A percentile compares a stretch with the other conserved stretches of the same genome.
These are phyloP conservation scores for Drosophila lutescens DNA, from an alignment of 2,888 invertebrate genomes.

Conservation along the genomic window DNA sequence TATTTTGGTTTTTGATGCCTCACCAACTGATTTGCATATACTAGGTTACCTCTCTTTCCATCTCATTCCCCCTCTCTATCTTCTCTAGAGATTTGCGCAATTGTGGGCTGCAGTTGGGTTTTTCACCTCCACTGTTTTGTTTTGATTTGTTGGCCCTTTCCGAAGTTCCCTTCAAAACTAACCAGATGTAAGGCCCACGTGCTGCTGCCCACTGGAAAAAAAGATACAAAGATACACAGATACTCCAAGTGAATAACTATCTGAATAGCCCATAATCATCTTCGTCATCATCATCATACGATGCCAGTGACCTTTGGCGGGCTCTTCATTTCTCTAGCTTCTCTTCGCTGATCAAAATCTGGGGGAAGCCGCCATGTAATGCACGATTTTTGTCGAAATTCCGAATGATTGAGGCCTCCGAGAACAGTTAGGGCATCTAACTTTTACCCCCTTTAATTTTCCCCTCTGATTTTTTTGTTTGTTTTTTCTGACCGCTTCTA, in stretches of 20 bases:
- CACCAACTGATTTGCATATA: constrained; percentile 63
- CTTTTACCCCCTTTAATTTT: constrained; percentile 21
- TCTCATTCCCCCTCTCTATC: not conserved
- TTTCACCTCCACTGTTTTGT: constrained; percentile 24
- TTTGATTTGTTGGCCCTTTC: constrained; percentile 35
- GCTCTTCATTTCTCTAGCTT: constrained; percentile 54
- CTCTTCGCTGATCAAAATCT: constrained; percentile 56
- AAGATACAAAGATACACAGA: constrained; percentile 19
- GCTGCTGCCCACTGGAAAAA: constrained; percentile 38
- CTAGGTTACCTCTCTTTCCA: constrained; percentile 16
- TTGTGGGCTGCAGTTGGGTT: constrained; percentile 54
- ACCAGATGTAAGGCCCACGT: constrained; percentile 33
- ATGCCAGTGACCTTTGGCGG: constrained; percentile 73
- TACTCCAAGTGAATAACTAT: constrained; percentile 14
- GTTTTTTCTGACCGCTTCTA: constrained; percentile 49
- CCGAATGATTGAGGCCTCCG: constrained; percentile 48
- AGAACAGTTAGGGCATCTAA: constrained; percentile 67
- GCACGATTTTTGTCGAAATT: constrained; percentile 73
- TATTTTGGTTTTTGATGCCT: constrained; percentile 36
- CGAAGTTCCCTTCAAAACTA: constrained; percentile 15
- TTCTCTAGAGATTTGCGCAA: constrained; percentile 55
- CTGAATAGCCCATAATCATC: constrained; percentile 42
- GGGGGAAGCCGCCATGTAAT: constrained; percentile 64
- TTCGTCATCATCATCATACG: constrained; percentile 13
- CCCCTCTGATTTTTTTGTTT: constrained; percentile 19